phyloP scores from a whole-genome alignment of 1,140 invertebrate genomes.

The Phymastichus coffea region DNA sequence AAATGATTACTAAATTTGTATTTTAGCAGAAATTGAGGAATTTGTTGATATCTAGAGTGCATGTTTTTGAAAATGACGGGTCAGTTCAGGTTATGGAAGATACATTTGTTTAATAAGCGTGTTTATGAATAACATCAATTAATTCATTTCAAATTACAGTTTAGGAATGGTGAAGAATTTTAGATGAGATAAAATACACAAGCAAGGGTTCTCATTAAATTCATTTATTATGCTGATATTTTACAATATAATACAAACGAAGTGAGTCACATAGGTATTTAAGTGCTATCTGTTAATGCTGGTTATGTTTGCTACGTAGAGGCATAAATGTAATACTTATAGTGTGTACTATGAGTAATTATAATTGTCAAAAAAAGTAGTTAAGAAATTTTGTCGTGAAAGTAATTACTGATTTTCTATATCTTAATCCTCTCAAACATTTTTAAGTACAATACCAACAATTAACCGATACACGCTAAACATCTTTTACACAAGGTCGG shows the following conservation, averaged over 20 bases:
- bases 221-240: constrained; percentile 45
- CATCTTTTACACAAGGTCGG: background rate
- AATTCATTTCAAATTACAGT: too few relatives aligned
- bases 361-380: background rate
- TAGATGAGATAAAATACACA: too few relatives aligned
- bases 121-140: too few relatives aligned
- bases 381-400: too few relatives aligned
- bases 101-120: too few relatives aligned
- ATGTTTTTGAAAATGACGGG: too few relatives aligned
- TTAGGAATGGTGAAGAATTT: too few relatives aligned
- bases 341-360: constrained; percentile 6
- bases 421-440: background rate
- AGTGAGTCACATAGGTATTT: constrained; percentile 25
- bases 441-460: constrained; percentile 2
- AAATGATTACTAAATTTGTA: too few relatives aligned
- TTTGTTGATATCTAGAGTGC: too few relatives aligned
- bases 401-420: background rate
- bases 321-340: constrained; percentile 1
- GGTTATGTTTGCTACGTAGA: background rate
- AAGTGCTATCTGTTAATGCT: constrained; percentile 17
- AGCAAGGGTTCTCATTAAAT: background rate
- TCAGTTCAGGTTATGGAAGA: too few relatives aligned
- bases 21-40: too few relatives aligned
- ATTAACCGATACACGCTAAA: background rate
- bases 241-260: constrained; percentile 48